Evolutionary conservation across 2,797 vertebrate species (phyloP), one percentile per base, ranked within the genome.

Genomic region (Phalanger gymnotis): DNA sequence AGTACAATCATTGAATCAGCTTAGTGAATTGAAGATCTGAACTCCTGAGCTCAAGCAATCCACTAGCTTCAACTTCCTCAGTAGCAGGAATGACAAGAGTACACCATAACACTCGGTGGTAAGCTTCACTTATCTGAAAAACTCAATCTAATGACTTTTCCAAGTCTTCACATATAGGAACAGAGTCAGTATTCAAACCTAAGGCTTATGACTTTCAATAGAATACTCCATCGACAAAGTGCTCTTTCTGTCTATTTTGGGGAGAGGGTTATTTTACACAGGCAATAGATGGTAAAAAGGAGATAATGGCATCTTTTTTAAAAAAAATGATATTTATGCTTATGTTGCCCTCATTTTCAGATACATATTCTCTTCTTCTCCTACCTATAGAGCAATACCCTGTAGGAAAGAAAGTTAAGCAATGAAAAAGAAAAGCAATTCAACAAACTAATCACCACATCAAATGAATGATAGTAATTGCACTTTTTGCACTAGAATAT

Each of bases 261-360:
- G 96, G 54, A n/a, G 25, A 54, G 40, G 4, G 0, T 2, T 47
- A 73, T 93, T 94, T 47, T 93, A 94, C 58, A 10, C 92, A 47
- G 30, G 54, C 73, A 94, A 91, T 81, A 61, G 93, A 31, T 57
- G 73, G 92, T 54, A 94, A 92, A 90, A 89, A 95, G 28, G 57
- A 12, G 53, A 91, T 54, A 87, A 31, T 16, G 22, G 40, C 25
- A 5, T 92, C 93, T 31, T n/a, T 93, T 94, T n/a, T n/a, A n/a
- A n/a, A 25, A 90, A 57, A 95, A 94, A 9, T 91, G 40, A 90
- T 25, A 92, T 92, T 94, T 19, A 14, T n/a, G 2, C 30, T 66
- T 66, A 66, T n/a, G 22, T 66, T n/a, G 31, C 13, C 61, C 19
- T 66, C 34, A 66, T 66, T 66, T n/a, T 16, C 14, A 66, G 40